Conservation (phyloP, 2,888 invertebrate species). For the Eulithis testata region DNA sequence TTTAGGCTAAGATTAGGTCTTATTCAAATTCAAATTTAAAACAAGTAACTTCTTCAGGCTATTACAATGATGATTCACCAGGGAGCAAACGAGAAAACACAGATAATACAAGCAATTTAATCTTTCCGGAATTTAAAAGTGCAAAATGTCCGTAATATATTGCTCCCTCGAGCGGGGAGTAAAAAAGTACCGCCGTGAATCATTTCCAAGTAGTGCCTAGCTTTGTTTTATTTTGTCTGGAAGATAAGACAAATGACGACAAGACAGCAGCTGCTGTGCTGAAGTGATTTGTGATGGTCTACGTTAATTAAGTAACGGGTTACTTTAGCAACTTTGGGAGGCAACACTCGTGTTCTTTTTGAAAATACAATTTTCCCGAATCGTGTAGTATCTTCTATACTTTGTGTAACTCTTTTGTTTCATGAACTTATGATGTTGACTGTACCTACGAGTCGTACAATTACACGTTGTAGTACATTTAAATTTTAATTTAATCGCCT, state of each 20-base stretch:
- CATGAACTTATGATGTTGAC: no score
- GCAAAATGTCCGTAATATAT: slow-evolving; percentile 54
- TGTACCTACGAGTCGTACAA: neutral
- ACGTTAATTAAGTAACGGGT: neutral
- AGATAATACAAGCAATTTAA: slow-evolving; percentile 31
- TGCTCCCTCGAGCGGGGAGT: slow-evolving; percentile 45
- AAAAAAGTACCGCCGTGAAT: slow-evolving; percentile 52
- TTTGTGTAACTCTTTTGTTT: no score
- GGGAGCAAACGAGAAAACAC: slow-evolving; percentile 10
- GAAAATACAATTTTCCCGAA: no score
- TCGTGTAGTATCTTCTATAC: no score
- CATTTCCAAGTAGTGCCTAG: slow-evolving; percentile 42
- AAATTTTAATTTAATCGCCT: slow-evolving; percentile 35
- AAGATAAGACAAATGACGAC: slow-evolving; percentile 42
- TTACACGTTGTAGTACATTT: slow-evolving; percentile 8
- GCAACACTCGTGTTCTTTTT: no score
- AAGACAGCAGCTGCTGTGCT: slow-evolving; percentile 43
- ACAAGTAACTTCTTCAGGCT: no score
- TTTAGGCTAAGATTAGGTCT: no score
- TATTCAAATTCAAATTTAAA: no score
- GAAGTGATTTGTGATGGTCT: slow-evolving; percentile 25
- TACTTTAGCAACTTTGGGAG: neutral
- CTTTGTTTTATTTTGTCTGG: slow-evolving; percentile 39
- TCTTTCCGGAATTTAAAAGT: slow-evolving; percentile 40
- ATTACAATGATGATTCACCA: no score